phyloP scores from a whole-genome alignment of 2,888 invertebrate species.

The Stictocephala bisonia region DNA sequence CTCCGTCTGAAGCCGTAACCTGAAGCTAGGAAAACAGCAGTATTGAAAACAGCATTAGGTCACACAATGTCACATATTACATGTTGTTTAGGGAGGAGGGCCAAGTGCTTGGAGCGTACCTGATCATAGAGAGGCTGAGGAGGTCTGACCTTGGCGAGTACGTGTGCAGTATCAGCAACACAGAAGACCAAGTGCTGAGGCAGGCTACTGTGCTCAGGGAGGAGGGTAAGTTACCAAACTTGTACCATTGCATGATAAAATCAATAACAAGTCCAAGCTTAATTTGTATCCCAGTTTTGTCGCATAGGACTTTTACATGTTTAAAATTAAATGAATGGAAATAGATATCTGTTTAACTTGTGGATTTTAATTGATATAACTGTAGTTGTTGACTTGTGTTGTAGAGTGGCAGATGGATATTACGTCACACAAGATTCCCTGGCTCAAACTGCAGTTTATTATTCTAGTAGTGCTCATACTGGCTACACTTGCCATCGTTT shows the following conservation, averaged over 20 bases:
- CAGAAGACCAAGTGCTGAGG: conserved; percentile 65
- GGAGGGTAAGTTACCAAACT: conserved; percentile 69
- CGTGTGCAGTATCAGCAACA: conserved; percentile 75
- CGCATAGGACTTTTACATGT: too few species aligned
- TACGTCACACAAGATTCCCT: conserved; percentile 24
- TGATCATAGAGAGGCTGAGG: conserved; percentile 71
- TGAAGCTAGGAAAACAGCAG: too few species aligned
- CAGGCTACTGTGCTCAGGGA: conserved; percentile 69
- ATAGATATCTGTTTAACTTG: too few species aligned
- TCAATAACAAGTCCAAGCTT: too few species aligned
- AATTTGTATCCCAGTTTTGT: too few species aligned
- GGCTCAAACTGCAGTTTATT: conserved; percentile 22
- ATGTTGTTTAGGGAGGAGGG: conserved; percentile 70
- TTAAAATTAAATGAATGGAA: too few species aligned
- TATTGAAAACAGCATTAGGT: not conserved
- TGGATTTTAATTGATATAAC: too few species aligned
- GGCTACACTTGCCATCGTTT: conserved; percentile 12
- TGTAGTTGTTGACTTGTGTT: not conserved
- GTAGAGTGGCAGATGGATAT: conserved; percentile 19
- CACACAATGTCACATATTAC: not conserved
- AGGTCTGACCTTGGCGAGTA: conserved; percentile 78
- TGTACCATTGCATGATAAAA: too few species aligned
- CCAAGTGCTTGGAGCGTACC: conserved; percentile 78
- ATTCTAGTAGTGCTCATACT: conserved; percentile 5
- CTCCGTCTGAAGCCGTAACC: too few species aligned